A percentile compares a stretch with the other conserved stretches of the same genome.
These are phyloP conservation scores for Meteorus colon DNA, from an alignment of 2,888 invertebrate species.

Conservation along the genomic window DNA sequence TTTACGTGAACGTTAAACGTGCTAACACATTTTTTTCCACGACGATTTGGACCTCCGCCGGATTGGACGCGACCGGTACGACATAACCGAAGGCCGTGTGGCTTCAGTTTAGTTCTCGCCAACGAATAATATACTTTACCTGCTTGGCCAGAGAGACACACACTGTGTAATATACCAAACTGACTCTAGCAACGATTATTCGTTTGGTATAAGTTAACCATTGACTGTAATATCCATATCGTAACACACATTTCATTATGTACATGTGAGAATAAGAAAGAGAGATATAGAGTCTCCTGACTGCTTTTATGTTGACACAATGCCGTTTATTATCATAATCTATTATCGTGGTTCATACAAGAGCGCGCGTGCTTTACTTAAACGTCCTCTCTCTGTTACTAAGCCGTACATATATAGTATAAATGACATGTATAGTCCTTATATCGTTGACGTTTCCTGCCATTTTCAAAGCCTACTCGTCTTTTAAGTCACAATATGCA, in stretches of 20 bases:
- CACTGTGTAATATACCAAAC: not conserved
- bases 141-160: not conserved
- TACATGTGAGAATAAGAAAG: slow-evolving; percentile 37
- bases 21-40: slow-evolving; percentile 4
- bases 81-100: not conserved
- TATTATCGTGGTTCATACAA: slow-evolving; percentile 65
- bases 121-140: slow-evolving; percentile 7
- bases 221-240: slow-evolving; percentile 5
- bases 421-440: slow-evolving; percentile 21
- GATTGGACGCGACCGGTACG: not conserved
- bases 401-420: slow-evolving; percentile 20
- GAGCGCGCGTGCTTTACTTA: slow-evolving; percentile 46
- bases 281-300: slow-evolving; percentile 44
- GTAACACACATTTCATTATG: not conserved
- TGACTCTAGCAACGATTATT: not conserved
- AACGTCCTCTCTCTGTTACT: slow-evolving; percentile 50
- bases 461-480: slow-evolving; percentile 23
- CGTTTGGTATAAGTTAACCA: not conserved
- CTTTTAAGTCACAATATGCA: slow-evolving; percentile 15
- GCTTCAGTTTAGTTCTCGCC: not conserved
- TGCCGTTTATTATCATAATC: slow-evolving; percentile 70
- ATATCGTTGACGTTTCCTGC: slow-evolving; percentile 25
- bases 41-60: slow-evolving; percentile 6
- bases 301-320: slow-evolving; percentile 64
- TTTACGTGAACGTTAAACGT: not conserved